Percentiles rank a stretch among this genome's conserved stretches.
Evolutionary conservation across 2,797 vertebrate species (phyloP).

Genomic region (Micrastur ruficollis): DNA sequence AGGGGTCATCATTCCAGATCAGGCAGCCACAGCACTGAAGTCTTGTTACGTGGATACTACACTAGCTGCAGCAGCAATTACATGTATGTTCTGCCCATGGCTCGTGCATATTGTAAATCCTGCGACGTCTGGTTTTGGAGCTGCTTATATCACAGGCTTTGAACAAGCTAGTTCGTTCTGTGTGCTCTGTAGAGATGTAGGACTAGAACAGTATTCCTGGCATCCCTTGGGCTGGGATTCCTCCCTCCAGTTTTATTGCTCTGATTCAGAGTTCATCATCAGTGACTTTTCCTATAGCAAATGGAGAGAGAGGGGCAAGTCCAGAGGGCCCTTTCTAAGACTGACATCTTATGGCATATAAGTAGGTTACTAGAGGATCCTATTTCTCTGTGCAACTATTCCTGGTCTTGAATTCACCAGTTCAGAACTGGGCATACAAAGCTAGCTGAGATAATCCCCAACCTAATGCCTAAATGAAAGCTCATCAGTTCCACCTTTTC

Average conservation of each 20-base stretch:
- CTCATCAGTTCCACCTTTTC: background rate
- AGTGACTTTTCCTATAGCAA: background rate
- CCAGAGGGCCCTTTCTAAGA: background rate
- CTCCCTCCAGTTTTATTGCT: background rate
- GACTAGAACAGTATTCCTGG: background rate
- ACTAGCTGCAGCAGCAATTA: background rate
- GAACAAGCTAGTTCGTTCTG: background rate
- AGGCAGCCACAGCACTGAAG: background rate
- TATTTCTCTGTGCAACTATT: background rate
- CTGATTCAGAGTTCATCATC: background rate
- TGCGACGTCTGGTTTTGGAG: background rate
- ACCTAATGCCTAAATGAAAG: background rate
- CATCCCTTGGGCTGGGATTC: background rate
- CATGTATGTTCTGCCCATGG: background rate
- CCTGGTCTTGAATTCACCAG: background rate
- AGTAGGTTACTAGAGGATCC: background rate
- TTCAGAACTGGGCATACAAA: background rate
- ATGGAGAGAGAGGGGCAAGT: background rate
- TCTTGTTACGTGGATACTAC: background rate
- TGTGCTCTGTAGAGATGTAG: background rate
- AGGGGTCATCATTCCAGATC: background rate
- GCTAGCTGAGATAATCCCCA: background rate
- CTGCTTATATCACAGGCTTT: background rate
- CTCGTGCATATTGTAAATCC: background rate
- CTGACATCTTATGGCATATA: background rate